Percentiles rank a stretch among this genome's conserved stretches.
These are phyloP conservation scores for Bungarus multicinctus DNA, from an alignment of 2,113 vertebrate genomes.

Conservation along the genomic window DNA sequence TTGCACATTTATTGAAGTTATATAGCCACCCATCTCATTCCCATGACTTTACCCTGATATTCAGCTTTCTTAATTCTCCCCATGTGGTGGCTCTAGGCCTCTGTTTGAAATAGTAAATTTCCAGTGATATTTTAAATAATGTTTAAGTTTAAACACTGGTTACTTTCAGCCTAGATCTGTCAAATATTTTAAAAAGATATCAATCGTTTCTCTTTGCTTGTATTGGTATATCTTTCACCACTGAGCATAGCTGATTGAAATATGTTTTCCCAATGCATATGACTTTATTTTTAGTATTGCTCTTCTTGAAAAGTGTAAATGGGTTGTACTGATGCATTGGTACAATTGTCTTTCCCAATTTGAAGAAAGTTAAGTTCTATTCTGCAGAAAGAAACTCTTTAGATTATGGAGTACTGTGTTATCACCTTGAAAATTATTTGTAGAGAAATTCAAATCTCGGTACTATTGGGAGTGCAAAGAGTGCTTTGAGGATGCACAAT, in stretches of 20 bases:
- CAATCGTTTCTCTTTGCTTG: neutral
- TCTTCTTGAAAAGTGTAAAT: constrained; percentile 18
- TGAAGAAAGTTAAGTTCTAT: neutral
- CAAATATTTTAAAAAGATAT: constrained; percentile 11
- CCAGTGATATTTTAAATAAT: constrained; percentile 27
- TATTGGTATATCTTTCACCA: neutral
- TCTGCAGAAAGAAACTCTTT: constrained; percentile 25
- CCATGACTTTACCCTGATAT: neutral
- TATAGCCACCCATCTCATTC: neutral
- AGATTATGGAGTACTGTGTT: neutral
- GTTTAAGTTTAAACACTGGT: constrained; percentile 2
- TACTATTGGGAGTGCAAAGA: neutral
- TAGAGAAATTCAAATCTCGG: constrained; percentile 17
- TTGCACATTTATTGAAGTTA: neutral
- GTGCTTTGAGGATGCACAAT: neutral
- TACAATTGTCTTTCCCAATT: neutral
- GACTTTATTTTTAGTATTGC: constrained; percentile 16
- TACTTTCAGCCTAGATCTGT: constrained; percentile 9
- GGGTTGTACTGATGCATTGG: constrained; percentile 6
- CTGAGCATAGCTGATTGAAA: neutral
- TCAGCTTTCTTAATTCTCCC: constrained; percentile 35
- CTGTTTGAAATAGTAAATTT: constrained; percentile 35
- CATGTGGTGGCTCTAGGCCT: neutral
- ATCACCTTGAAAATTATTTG: neutral
- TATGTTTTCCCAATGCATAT: constrained; percentile 6